Conservation (phyloP, 2,888 invertebrate species). For the Melieria picta region DNA sequence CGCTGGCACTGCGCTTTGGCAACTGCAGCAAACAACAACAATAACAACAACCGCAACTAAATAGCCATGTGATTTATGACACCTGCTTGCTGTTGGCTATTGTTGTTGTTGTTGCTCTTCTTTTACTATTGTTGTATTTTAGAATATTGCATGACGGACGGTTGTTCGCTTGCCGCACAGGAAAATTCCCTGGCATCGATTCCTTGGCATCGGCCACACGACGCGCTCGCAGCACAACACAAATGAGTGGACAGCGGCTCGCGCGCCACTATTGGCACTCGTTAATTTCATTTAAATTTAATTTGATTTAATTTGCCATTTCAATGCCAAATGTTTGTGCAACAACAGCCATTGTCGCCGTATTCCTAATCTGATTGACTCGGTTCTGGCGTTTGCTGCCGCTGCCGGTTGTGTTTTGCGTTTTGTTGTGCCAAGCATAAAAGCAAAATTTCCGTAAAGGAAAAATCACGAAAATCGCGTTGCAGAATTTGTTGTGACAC, state of each 20-base stretch:
- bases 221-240: neutral
- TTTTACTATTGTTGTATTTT: neutral
- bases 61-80: constrained; percentile 40
- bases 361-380: too few species aligned
- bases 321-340: neutral
- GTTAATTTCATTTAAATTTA: constrained; percentile 11
- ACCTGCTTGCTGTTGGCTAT: constrained; percentile 10
- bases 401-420: neutral
- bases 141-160: too few species aligned
- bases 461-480: neutral
- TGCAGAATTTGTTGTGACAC: neutral
- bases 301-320: constrained; percentile 7
- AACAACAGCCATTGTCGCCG: too few species aligned
- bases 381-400: neutral
- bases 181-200: too few species aligned
- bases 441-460: neutral
- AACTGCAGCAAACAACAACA: constrained; percentile 17
- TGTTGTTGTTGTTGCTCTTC: neutral
- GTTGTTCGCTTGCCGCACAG: too few species aligned
- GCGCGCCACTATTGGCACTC: constrained; percentile 30
- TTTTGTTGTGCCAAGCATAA: neutral
- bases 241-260: constrained; percentile 6
- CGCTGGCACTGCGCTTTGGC: neutral
- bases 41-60: constrained; percentile 13
- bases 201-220: neutral